These are phyloP conservation scores for Sebastes variabilis DNA, from an alignment of 2,797 vertebrate species.

Conservation along the genomic window DNA sequence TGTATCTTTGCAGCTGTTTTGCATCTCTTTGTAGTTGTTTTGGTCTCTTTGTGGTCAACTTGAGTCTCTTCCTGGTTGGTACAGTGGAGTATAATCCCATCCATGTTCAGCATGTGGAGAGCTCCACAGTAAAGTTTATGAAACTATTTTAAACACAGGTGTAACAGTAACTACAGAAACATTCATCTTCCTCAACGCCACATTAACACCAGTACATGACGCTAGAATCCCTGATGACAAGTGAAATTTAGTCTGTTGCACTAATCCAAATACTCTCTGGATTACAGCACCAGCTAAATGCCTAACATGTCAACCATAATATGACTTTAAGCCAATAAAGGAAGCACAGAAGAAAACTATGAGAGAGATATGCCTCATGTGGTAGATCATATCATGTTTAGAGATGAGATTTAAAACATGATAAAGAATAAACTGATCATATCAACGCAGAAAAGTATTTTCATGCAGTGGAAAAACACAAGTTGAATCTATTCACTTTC, in stretches of 20 bases:
- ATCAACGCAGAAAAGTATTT: background rate
- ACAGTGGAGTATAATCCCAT: background rate
- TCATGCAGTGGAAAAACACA: constrained; percentile 5
- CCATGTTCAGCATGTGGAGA: background rate
- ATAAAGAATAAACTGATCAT: background rate
- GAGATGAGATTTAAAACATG: background rate
- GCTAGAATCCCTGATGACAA: background rate
- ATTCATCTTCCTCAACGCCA: background rate
- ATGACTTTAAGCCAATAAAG: background rate
- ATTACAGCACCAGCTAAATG: background rate
- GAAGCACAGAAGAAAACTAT: background rate
- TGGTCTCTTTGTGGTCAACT: too few relatives aligned
- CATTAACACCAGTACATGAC: background rate
- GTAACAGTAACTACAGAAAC: background rate
- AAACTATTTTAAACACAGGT: background rate
- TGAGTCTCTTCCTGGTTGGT: too few relatives aligned
- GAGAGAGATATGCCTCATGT: background rate
- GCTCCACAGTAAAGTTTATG: background rate
- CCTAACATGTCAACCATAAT: background rate
- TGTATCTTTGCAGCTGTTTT: too few relatives aligned
- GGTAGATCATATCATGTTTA: background rate
- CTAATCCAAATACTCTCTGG: background rate
- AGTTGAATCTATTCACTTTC: background rate
- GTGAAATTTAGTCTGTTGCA: background rate
- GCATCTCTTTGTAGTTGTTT: too few relatives aligned